Conservation (phyloP, 1,140 invertebrate species). For the Venturia canescens region DNA sequence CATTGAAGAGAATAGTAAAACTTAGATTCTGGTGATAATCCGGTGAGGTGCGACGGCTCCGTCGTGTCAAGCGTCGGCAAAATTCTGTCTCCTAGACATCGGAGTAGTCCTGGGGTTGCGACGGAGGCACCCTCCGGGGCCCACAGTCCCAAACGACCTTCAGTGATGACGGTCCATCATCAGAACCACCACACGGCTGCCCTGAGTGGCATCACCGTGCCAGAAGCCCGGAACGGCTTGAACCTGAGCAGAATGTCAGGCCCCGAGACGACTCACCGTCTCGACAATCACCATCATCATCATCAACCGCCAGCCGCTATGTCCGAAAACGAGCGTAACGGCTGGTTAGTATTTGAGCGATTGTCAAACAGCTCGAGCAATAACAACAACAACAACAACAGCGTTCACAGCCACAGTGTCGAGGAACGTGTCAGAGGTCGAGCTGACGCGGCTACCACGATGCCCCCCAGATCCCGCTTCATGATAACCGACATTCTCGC, state of each 20-base stretch:
- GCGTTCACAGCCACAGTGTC: slow-evolving; percentile 46
- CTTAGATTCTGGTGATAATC: no score
- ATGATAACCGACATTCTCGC: slow-evolving; percentile 89
- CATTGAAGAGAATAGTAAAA: not conserved
- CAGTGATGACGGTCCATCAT: slow-evolving; percentile 76
- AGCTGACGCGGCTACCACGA: slow-evolving; percentile 75
- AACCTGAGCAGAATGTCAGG: slow-evolving; percentile 72
- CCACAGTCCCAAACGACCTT: slow-evolving; percentile 67
- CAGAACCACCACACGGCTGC: slow-evolving; percentile 75
- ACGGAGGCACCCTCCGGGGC: slow-evolving; percentile 70
- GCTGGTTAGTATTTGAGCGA: slow-evolving; percentile 57
- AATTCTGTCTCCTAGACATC: slow-evolving; percentile 74
- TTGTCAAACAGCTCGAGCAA: slow-evolving; percentile 61
- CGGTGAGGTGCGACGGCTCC: slow-evolving; percentile 14
- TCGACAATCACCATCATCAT: slow-evolving; percentile 55
- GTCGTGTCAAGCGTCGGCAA: slow-evolving; percentile 64
- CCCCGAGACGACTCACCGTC: slow-evolving; percentile 68
- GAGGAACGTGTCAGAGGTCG: slow-evolving; percentile 51
- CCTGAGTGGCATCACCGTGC: slow-evolving; percentile 71
- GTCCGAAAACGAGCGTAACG: slow-evolving; percentile 23
- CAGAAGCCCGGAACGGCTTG: slow-evolving; percentile 66
- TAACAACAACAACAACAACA: slow-evolving; percentile 50
- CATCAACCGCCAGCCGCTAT: slow-evolving; percentile 2
- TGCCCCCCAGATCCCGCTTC: slow-evolving; percentile 83
- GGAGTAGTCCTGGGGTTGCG: slow-evolving; percentile 72